Evolutionary conservation across 2,797 vertebrate genomes (phyloP).

Genomic region (Heliangelus exortis): DNA sequence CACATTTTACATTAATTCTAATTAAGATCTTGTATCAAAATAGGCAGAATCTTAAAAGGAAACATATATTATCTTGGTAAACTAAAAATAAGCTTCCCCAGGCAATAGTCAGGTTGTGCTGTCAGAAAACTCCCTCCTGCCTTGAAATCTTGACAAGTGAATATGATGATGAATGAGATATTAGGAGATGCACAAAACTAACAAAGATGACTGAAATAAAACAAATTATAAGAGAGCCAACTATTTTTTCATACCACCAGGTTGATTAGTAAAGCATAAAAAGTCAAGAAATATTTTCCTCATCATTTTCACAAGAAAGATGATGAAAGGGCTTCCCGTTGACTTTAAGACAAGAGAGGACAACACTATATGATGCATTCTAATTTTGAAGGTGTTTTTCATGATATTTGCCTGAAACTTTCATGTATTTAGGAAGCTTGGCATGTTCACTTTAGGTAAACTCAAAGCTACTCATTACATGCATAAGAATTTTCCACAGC

Average conservation of each 20-base stretch:
- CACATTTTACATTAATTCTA: neutral
- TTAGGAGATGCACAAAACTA: neutral
- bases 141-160: constrained; percentile 41
- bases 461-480: neutral
- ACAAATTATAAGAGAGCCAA: neutral
- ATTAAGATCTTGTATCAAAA: constrained; percentile 37
- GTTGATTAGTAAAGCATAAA: neutral
- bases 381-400: neutral
- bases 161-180: neutral
- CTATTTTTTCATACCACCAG: neutral
- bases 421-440: neutral
- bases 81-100: constrained; percentile 48
- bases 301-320: neutral
- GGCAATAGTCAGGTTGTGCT: constrained; percentile 25
- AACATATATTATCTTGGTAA: constrained; percentile 19
- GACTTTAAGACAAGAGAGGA: neutral
- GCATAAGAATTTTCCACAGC: constrained; percentile 2
- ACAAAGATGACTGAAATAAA: constrained; percentile 28
- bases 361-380: neutral
- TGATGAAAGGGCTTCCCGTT: neutral
- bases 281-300: neutral
- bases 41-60: constrained; percentile 26
- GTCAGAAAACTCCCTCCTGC: constrained; percentile 44
- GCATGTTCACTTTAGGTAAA: neutral
- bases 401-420: neutral